phyloP scores from a whole-genome alignment of 2,797 vertebrate species.

The Apodemus agrarius region DNA sequence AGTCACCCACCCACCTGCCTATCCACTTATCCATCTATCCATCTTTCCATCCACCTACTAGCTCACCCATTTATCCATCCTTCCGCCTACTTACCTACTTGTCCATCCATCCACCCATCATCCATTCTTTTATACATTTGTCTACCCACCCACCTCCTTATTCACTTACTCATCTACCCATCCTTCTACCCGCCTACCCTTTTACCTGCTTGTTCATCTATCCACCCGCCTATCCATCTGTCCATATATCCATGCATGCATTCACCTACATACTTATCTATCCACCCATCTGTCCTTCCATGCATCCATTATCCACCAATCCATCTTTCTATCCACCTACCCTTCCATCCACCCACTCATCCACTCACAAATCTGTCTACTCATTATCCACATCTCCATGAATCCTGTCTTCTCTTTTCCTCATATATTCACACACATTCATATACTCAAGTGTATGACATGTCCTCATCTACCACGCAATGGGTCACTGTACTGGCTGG shows the following conservation, averaged over 20 bases:
- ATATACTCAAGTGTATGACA: not conserved
- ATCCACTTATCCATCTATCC: not conserved
- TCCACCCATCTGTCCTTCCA: not conserved
- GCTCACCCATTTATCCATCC: not conserved
- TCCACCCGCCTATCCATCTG: no score
- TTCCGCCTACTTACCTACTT: fast-evolving
- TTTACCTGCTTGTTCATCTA: not conserved
- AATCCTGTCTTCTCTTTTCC: not conserved
- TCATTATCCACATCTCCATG: not conserved
- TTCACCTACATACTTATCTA: not conserved
- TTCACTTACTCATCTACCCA: not conserved
- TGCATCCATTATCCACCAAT: not conserved
- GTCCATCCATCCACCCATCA: no score
- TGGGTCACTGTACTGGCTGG: no score
- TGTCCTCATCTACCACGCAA: no score
- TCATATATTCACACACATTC: not conserved
- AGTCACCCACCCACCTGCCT: not conserved
- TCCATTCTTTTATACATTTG: not conserved
- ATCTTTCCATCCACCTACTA: no score
- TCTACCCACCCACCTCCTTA: not conserved
- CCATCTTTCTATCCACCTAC: not conserved
- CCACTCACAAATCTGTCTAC: not conserved
- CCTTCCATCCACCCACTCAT: not conserved
- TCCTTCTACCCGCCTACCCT: not conserved
- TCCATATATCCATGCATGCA: not conserved